These are phyloP conservation scores for Ceratosolen solmsi DNA, from an alignment of 1,140 invertebrate genomes.

Conservation along the genomic window DNA sequence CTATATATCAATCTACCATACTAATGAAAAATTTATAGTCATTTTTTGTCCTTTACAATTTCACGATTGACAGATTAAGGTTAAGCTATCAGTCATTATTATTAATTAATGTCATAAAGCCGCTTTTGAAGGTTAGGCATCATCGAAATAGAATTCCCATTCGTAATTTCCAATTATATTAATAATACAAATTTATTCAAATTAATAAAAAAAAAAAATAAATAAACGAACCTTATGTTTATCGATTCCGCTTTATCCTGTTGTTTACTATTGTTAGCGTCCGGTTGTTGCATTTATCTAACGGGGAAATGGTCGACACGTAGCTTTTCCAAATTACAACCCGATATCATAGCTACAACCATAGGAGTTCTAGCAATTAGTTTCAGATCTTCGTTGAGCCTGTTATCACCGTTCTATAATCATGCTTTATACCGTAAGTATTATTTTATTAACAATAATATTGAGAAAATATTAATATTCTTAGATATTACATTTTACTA, in stretches of 20 bases:
- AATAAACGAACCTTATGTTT: constrained; percentile 52
- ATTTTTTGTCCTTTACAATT: too few species aligned
- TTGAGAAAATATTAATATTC: not conserved
- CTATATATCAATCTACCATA: too few species aligned
- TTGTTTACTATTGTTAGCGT: constrained; percentile 55
- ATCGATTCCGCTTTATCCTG: constrained; percentile 55
- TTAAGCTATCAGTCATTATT: constrained; percentile 8
- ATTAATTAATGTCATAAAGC: not conserved
- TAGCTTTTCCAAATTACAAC: constrained; percentile 42
- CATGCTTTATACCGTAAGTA: constrained; percentile 56
- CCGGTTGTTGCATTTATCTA: constrained; percentile 55
- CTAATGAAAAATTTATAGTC: too few species aligned
- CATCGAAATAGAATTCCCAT: too few species aligned
- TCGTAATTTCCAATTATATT: not conserved
- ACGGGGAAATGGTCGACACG: constrained; percentile 51
- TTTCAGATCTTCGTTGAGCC: constrained; percentile 50
- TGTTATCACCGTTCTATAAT: constrained; percentile 53
- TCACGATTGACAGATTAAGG: not conserved
- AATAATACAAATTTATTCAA: not conserved
- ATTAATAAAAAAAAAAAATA: not conserved
- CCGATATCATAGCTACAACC: constrained; percentile 52
- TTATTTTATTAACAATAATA: not conserved
- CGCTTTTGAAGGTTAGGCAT: not conserved
- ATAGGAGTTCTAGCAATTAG: constrained; percentile 55
- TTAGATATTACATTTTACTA: not conserved